These are phyloP conservation scores for Platyscapa corneri DNA, from an alignment of 1,140 invertebrate species.

Conservation along the genomic window DNA sequence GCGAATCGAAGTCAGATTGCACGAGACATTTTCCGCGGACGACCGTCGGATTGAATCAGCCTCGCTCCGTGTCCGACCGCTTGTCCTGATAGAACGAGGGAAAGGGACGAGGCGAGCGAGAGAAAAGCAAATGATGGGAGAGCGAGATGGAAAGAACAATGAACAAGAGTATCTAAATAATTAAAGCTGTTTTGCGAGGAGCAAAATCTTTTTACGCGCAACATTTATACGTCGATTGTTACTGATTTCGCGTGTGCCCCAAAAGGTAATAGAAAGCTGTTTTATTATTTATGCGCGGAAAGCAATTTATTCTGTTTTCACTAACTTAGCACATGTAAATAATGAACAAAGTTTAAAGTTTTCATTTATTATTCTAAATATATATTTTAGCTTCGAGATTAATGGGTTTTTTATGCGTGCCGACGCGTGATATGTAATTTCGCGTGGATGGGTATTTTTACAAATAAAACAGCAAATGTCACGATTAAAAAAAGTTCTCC, in stretches of 20 bases:
- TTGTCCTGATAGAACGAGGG: neutral
- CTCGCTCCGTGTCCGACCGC: slow-evolving; percentile 1
- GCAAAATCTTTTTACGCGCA: neutral
- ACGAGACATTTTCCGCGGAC: slow-evolving; percentile 45
- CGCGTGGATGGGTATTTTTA: neutral
- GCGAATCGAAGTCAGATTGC: slow-evolving; percentile 51
- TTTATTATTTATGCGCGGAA: too few relatives aligned
- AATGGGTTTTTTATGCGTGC: neutral
- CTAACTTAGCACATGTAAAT: neutral
- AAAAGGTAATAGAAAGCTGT: too few relatives aligned
- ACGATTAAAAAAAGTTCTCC: too few relatives aligned
- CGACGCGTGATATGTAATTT: too few relatives aligned
- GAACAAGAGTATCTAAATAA: slow-evolving; percentile 11
- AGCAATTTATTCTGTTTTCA: neutral
- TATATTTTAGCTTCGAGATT: neutral
- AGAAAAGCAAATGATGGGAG: neutral
- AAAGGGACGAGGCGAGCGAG: neutral
- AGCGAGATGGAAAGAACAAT: slow-evolving; percentile 4
- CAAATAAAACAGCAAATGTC: neutral
- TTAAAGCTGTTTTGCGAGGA: slow-evolving; percentile 1
- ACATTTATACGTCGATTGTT: neutral
- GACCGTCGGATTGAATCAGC: slow-evolving; percentile 48
- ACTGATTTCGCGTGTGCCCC: too few relatives aligned
- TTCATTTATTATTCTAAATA: neutral
- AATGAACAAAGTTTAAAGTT: neutral